Conservation (phyloP, 2,888 invertebrate genomes). For the Volucella inflata region DNA sequence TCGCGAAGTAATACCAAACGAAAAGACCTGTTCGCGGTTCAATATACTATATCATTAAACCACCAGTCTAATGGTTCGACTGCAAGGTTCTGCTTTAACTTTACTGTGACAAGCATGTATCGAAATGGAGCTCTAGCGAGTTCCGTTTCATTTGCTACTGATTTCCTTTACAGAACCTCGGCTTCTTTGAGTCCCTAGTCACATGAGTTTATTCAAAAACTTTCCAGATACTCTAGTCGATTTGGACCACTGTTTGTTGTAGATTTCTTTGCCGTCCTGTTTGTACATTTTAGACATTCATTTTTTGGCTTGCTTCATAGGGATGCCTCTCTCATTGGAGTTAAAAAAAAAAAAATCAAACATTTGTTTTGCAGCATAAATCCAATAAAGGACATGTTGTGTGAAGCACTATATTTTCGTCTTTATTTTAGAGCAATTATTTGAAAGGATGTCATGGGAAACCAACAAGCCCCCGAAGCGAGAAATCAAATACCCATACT, state of each 20-base stretch:
- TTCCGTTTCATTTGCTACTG: too few relatives aligned
- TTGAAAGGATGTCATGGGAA: slow-evolving; percentile 40
- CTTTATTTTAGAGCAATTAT: slow-evolving; percentile 54
- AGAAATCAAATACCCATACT: slow-evolving; percentile 59
- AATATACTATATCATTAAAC: too few relatives aligned
- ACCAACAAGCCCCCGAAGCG: slow-evolving; percentile 46
- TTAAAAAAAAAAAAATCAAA: slow-evolving; percentile 51
- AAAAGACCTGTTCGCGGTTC: too few relatives aligned
- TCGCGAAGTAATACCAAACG: too few relatives aligned
- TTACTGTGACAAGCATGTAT: too few relatives aligned
- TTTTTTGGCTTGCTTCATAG: slow-evolving; percentile 43
- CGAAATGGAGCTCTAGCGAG: too few relatives aligned
- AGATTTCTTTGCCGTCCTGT: not conserved
- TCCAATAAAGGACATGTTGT: slow-evolving; percentile 70
- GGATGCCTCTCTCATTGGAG: slow-evolving; percentile 44
- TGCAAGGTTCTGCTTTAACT: too few relatives aligned
- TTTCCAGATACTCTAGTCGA: too few relatives aligned
- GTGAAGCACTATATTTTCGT: slow-evolving; percentile 2
- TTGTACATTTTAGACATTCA: slow-evolving; percentile 7
- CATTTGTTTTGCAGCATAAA: slow-evolving; percentile 74
- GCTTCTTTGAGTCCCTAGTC: too few relatives aligned
- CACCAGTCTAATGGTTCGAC: too few relatives aligned
- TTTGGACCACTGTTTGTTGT: not conserved
- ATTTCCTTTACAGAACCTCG: too few relatives aligned
- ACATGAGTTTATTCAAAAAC: too few relatives aligned